These are phyloP conservation scores for Drosophila bifasciata DNA, from an alignment of 1,140 invertebrate genomes.

Conservation along the genomic window DNA sequence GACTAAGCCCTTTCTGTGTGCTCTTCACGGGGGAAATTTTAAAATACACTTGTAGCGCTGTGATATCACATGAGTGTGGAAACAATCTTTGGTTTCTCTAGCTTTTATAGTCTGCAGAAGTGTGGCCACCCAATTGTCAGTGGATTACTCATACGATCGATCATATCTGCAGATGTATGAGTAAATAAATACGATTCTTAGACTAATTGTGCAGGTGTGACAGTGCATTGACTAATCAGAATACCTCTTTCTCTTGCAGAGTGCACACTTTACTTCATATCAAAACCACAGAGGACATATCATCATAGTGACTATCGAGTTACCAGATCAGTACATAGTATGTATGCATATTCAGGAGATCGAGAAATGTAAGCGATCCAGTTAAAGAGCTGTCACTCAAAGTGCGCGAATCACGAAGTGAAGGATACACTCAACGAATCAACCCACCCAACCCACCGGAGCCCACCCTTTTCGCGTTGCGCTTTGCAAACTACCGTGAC, in stretches of 20 bases:
- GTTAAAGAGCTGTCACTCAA: not conserved
- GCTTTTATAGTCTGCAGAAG: too few relatives aligned
- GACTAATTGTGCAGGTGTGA: not conserved
- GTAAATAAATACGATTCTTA: conserved; percentile 10
- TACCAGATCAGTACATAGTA: not conserved
- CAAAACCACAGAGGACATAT: conserved; percentile 52
- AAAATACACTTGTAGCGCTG: too few relatives aligned
- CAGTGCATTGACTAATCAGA: conserved; percentile 40
- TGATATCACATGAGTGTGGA: too few relatives aligned
- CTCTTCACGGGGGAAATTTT: too few relatives aligned
- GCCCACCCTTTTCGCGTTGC: conserved; percentile 1
- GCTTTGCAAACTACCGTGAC: conserved; percentile 43
- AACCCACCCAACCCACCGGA: not conserved
- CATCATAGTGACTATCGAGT: conserved; percentile 51
- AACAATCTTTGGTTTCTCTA: too few relatives aligned
- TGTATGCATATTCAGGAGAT: conserved; percentile 6
- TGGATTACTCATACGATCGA: conserved; percentile 42
- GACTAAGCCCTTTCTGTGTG: too few relatives aligned
- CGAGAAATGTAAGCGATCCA: not conserved
- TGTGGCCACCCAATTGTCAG: too few relatives aligned
- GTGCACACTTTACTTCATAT: conserved; percentile 47
- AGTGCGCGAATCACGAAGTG: too few relatives aligned
- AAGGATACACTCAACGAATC: too few relatives aligned
- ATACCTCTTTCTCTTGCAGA: conserved; percentile 53
- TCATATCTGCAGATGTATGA: not conserved